Conservation (phyloP, 2,113 vertebrate species). For the Pelodiscus sinensis region DNA sequence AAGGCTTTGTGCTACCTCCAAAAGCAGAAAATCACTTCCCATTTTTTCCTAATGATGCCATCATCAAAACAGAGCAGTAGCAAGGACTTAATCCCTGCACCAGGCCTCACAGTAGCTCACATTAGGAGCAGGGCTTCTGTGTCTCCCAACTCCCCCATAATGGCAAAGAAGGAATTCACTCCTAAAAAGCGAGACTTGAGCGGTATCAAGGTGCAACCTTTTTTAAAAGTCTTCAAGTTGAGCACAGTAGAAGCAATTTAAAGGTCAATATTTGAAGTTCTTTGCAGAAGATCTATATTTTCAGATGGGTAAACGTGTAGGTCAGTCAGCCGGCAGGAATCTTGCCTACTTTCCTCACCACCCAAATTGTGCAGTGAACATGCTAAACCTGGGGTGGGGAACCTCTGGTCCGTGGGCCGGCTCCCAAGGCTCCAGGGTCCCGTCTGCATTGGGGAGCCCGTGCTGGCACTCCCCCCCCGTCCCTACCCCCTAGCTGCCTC, state of each 20-base stretch:
- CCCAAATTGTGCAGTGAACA: not conserved
- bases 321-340: not conserved
- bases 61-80: not conserved
- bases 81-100: not conserved
- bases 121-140: not conserved
- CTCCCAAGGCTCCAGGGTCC: no score
- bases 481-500: no score
- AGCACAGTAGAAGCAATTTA: not conserved
- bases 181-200: not conserved
- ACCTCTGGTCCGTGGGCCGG: no score
- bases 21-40: not conserved
- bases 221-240: not conserved
- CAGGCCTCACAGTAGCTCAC: not conserved
- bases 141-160: not conserved
- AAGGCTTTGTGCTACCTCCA: not conserved
- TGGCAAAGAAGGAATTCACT: conserved; percentile 20
- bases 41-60: not conserved
- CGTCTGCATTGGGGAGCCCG: no score
- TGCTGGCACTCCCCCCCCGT: no score
- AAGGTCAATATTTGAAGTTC: not conserved
- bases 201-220: not conserved
- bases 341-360: not conserved
- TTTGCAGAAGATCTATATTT: not conserved
- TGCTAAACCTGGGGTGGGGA: no score
- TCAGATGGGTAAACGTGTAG: not conserved